Evolutionary conservation across 2,113 vertebrate species (phyloP), one percentile per base, ranked within the genome.

Genomic region (Syrmaticus mikado): DNA sequence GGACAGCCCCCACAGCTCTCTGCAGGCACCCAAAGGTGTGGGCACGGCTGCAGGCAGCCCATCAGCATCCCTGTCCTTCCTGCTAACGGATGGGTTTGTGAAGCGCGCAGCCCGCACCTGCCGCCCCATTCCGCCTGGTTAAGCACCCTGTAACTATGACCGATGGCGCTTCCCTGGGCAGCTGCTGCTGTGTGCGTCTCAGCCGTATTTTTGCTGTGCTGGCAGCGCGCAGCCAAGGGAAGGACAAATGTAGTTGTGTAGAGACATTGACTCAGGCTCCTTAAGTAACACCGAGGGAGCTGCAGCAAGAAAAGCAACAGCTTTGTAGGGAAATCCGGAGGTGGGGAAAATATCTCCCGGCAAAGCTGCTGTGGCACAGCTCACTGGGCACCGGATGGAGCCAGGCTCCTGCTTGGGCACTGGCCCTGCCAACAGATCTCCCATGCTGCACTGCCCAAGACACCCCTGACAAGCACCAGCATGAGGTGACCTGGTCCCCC

Each of bases 231-330:
- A 83, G 76, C 55, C 0, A 2, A 89, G 94, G 41, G 32, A 24
- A 93, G 82, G 79, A 82, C 1, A 15, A 67, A 34, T 11, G 32
- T 72, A 57, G 82, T 68, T 85, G 87, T 22, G 55, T 25, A 64
- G 50, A 60, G 75, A 50, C 62, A 14, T 64, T 64, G 48, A 13
- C 45, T 38, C 1, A 0, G 72, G 74, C 40, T 72, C 27, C 91
- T 32, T 74, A 89, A 89, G 89, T n/a, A 64, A 76, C 71, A 64
- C 17, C 46, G 53, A 70, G 86, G 86, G 82, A 92, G 84, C 92
- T 82, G 87, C 94, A 94, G 95, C 90, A 65, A 78, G 79, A 52
- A 96, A 85, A 93, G 82, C 93, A 97, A 87, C 68, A 92, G 78
- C 92, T 93, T 90, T 83, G 45, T 36, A 71, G 89, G 94, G 85